phyloP scores from a whole-genome alignment of 2,888 invertebrate species.

The Pediacus dermestoides region DNA sequence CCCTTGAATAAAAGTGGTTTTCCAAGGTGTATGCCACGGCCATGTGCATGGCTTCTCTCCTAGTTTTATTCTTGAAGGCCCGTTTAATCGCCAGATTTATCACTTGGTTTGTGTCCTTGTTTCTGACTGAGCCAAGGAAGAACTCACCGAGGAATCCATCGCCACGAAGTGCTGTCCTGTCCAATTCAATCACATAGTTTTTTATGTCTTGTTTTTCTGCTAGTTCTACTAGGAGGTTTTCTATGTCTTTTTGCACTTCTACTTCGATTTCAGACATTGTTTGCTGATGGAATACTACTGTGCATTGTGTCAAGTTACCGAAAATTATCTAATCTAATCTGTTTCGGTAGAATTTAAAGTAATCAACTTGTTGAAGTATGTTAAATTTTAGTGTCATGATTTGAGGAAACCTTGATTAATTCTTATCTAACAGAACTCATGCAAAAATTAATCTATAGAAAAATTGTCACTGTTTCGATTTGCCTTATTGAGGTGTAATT shows the following conservation, averaged over 20 bases:
- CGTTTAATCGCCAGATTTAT: constrained; percentile 12
- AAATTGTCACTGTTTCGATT: too few relatives aligned
- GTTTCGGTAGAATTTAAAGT: too few relatives aligned
- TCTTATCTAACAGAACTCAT: too few relatives aligned
- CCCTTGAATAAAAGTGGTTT: constrained; percentile 31
- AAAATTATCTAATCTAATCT: too few relatives aligned
- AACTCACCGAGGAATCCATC: constrained; percentile 14
- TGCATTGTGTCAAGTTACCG: too few relatives aligned
- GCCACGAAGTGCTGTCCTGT: constrained; percentile 1
- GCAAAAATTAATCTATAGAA: too few relatives aligned
- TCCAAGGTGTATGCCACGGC: constrained; percentile 20
- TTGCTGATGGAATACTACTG: too few relatives aligned
- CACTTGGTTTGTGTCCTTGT: constrained; percentile 7
- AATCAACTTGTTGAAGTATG: too few relatives aligned
- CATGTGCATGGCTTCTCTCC: neutral
- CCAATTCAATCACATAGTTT: constrained; percentile 9
- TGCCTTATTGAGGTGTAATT: too few relatives aligned
- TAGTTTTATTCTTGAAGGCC: constrained; percentile 12
- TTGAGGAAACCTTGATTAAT: too few relatives aligned
- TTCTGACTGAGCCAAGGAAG: constrained; percentile 7
- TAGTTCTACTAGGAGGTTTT: constrained; percentile 4
- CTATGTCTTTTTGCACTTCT: constrained; percentile 5
- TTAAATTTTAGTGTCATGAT: too few relatives aligned
- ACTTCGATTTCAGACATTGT: too few relatives aligned
- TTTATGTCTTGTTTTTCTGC: constrained; percentile 7